Base-by-base conservation (phyloP, 2,113 vertebrate species). In the Tonatia bakeri region DNA sequence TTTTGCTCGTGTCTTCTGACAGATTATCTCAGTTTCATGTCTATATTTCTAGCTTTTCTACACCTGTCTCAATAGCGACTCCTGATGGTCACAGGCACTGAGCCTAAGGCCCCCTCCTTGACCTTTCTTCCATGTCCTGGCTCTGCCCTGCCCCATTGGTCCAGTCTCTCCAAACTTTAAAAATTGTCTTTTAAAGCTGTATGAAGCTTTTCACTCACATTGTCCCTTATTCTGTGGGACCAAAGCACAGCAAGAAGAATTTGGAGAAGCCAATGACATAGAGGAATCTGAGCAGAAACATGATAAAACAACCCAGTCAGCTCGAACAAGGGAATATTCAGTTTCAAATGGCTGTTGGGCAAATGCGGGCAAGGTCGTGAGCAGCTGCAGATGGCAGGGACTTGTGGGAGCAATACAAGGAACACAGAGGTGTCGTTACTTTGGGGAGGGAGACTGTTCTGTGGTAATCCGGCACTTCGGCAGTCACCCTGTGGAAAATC, bases 401-500 rank as follows among this genome's bases (percentile, higher is more conserved):
- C 14, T 69, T 87, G 50, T 1, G 31, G 33, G 38, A 64, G 28
- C 81, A 40, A 33, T 45, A 65, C 87, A 91, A 90, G 56, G 40
- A n/a, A 81, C 4, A 12, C 2, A 19, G 40, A 77, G 28, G 17
- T 75, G 47, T 87, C 50, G 19, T 2, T 24, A 54, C 50, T 84
- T 75, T 36, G 11, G 40, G 72, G 80, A 93, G 61, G 69, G 45
- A 43, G 54, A 17, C 1, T 40, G 61, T 69, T 36, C 11, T 20
- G 33, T 45, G 22, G 80, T 36, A 36, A 56, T 56, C 56, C 15
- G 56, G 38, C 1, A 3, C 45, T 87, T 93, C 36, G 43, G 14
- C 33, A 38, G 76, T 24, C 59, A 31, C 79, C 85, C 79, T 2
- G 9, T 87, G 95, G 94, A 93, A 96, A 96, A 90, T 64, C 81